A percentile compares a stretch with the other conserved stretches of the same genome.
These are phyloP conservation scores for Drosophila willistoni DNA, from an alignment of 1,140 invertebrate genomes.

Conservation along the genomic window DNA sequence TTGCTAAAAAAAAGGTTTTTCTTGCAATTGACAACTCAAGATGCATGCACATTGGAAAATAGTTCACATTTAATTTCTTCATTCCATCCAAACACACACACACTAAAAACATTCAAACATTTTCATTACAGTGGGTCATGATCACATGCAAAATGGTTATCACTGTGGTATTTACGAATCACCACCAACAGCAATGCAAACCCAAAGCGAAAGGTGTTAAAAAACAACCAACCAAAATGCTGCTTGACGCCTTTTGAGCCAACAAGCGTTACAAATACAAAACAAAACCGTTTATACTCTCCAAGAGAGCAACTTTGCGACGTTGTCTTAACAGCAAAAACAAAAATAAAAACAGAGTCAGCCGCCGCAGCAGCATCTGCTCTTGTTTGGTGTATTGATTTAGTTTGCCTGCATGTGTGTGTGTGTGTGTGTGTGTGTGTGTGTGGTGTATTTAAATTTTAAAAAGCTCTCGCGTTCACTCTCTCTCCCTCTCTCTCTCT, in stretches of 20 bases:
- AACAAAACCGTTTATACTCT: slow-evolving; percentile 6
- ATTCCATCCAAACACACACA: not conserved
- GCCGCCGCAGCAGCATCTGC: not conserved
- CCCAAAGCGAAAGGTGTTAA: slow-evolving; percentile 61
- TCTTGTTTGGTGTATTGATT: slow-evolving; percentile 41
- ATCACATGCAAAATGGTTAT: slow-evolving; percentile 8
- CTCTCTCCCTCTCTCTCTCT: slow-evolving; percentile 17
- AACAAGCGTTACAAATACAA: not conserved
- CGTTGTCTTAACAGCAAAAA: slow-evolving; percentile 8
- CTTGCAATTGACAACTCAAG: not conserved
- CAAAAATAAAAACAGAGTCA: no score
- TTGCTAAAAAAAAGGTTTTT: not conserved
- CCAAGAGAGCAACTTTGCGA: slow-evolving; percentile 2
- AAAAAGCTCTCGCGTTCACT: slow-evolving; percentile 30
- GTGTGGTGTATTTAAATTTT: slow-evolving; percentile 49
- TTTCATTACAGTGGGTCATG: not conserved
- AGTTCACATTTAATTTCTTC: not conserved
- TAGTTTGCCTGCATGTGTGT: slow-evolving; percentile 17
- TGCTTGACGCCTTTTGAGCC: slow-evolving; percentile 50
- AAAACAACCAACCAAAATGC: slow-evolving; percentile 77
- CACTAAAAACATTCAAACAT: not conserved
- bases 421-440: slow-evolving; percentile 29
- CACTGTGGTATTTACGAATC: not conserved
- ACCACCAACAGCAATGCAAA: slow-evolving; percentile 10
- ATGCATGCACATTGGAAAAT: not conserved